Percentiles rank a stretch among this genome's conserved stretches.
These are phyloP conservation scores for Physocephala rufipes DNA, from an alignment of 2,888 invertebrate species.

Conservation along the genomic window DNA sequence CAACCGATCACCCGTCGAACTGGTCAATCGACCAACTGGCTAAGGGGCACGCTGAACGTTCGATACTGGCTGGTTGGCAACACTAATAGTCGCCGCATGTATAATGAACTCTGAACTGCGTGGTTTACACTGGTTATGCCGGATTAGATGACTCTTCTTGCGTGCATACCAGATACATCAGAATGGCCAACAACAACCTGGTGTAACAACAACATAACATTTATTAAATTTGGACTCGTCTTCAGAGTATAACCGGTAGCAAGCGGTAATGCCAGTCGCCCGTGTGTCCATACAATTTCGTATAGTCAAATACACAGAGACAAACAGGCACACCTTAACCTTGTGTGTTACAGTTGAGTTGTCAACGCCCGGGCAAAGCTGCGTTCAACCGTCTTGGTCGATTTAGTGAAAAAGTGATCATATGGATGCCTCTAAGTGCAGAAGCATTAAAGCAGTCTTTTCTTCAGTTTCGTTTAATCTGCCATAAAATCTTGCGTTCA, in stretches of 20 bases:
- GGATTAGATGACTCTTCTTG: too few relatives aligned
- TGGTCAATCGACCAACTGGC: too few relatives aligned
- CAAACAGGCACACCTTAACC: conserved; percentile 3
- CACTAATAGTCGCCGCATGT: neutral
- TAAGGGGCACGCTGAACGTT: too few relatives aligned
- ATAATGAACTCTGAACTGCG: conserved; percentile 29
- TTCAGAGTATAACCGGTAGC: neutral
- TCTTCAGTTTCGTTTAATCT: too few relatives aligned
- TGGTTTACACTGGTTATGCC: neutral
- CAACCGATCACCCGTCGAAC: too few relatives aligned
- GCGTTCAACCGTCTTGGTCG: neutral
- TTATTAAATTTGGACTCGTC: neutral
- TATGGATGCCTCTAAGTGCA: neutral
- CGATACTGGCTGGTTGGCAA: neutral
- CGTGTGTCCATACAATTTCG: neutral
- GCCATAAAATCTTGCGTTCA: too few relatives aligned
- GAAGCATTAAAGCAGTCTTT: too few relatives aligned
- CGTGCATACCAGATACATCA: too few relatives aligned
- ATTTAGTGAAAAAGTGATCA: neutral
- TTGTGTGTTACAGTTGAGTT: neutral
- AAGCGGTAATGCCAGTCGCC: neutral
- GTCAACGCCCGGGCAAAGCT: neutral
- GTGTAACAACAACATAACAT: neutral
- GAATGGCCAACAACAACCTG: neutral
- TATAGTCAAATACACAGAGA: neutral